These are phyloP conservation scores for Pseudochromis fuscus DNA, from an alignment of 2,797 vertebrate genomes.

Conservation along the genomic window DNA sequence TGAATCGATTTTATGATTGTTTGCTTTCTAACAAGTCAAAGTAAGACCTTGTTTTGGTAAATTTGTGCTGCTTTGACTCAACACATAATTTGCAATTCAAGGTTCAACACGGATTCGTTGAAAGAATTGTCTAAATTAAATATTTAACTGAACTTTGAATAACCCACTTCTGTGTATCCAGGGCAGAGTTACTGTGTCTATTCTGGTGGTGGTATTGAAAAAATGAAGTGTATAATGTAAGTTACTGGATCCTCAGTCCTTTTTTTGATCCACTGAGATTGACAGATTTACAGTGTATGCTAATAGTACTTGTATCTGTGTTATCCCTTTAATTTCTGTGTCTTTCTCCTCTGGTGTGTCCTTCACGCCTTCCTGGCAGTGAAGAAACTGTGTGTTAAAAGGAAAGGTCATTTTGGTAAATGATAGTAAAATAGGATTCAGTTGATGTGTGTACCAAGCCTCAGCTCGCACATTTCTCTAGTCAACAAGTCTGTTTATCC, in stretches of 20 bases:
- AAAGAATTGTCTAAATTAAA: slow-evolving; percentile 8
- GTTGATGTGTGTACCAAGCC: neutral
- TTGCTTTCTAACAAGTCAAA: too few species aligned
- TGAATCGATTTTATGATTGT: too few species aligned
- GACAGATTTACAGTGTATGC: neutral
- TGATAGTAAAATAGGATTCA: slow-evolving; percentile 5
- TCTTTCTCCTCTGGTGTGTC: neutral
- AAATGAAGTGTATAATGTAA: slow-evolving; percentile 32
- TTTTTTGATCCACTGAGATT: neutral
- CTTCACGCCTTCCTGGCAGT: slow-evolving; percentile 13
- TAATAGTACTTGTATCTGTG: neutral
- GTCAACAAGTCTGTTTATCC: slow-evolving; percentile 23
- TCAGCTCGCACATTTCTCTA: neutral
- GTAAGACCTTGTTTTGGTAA: too few species aligned
- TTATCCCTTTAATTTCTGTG: neutral
- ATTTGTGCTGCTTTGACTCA: too few species aligned
- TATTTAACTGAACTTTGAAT: slow-evolving; percentile 14
- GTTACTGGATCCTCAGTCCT: slow-evolving; percentile 14
- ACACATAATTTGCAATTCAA: neutral
- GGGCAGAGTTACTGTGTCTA: neutral
- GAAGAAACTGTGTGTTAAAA: slow-evolving; percentile 11
- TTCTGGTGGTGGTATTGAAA: slow-evolving; percentile 8
- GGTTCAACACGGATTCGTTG: neutral
- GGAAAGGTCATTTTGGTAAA: slow-evolving; percentile 18
- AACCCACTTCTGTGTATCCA: slow-evolving; percentile 10